Conservation (phyloP, 1,140 invertebrate genomes). For the Pomacea maculata region DNA sequence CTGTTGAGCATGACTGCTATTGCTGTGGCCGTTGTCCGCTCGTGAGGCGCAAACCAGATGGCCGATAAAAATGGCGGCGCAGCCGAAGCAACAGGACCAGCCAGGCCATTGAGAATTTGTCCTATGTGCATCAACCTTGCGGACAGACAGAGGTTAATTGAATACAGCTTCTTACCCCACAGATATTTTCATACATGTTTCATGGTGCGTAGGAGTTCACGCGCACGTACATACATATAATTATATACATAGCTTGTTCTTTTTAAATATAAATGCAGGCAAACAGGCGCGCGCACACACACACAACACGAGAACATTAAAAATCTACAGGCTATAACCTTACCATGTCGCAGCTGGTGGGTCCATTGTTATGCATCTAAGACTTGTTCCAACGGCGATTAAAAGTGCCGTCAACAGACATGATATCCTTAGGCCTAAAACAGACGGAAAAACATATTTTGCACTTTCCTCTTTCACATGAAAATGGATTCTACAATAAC, state of each 20-base stretch:
- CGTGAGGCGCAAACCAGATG: slow-evolving; percentile 58
- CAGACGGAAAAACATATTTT: background rate
- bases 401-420: slow-evolving; percentile 1
- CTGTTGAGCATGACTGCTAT: background rate
- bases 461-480: background rate
- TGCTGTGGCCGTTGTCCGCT: slow-evolving; percentile 58
- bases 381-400: slow-evolving; percentile 28
- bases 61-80: slow-evolving; percentile 57
- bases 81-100: slow-evolving; percentile 53
- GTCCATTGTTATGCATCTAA: slow-evolving; percentile 47
- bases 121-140: slow-evolving; percentile 50
- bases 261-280: background rate
- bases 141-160: background rate
- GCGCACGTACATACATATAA: background rate
- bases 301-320: background rate
- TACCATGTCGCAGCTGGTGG: slow-evolving; percentile 31
- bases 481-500: no score
- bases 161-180: background rate
- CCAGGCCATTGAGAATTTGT: slow-evolving; percentile 57
- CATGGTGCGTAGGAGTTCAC: background rate
- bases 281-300: background rate
- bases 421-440: slow-evolving; percentile 22
- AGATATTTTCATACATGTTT: background rate
- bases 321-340: background rate
- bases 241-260: background rate